phyloP scores from a whole-genome alignment of 2,113 vertebrate species.

The Sinocyclocheilus grahami region DNA sequence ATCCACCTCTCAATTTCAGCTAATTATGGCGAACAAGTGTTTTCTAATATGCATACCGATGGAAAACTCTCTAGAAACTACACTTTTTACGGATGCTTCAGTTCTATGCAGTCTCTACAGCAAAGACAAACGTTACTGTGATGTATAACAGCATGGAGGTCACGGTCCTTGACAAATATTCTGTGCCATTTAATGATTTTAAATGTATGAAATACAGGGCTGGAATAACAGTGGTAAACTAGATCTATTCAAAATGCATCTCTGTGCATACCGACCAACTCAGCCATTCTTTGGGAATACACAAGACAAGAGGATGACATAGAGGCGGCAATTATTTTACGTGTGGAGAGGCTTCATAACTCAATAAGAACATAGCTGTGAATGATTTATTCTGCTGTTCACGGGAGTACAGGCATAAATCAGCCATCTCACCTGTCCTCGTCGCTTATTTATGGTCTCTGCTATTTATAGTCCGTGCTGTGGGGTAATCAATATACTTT shows the following conservation, averaged over 20 bases:
- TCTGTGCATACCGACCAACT: slow-evolving; percentile 48
- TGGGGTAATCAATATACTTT: slow-evolving; percentile 80
- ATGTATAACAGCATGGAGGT: slow-evolving; percentile 7
- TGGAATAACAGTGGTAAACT: slow-evolving; percentile 44
- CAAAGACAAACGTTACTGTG: background rate
- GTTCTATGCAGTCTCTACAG: background rate
- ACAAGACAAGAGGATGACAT: slow-evolving; percentile 66
- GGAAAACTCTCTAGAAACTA: background rate
- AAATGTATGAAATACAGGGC: slow-evolving; percentile 50
- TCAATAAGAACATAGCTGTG: slow-evolving; percentile 76
- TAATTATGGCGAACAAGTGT: slow-evolving; percentile 30
- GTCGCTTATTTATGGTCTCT: slow-evolving; percentile 79
- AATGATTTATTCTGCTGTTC: slow-evolving; percentile 75
- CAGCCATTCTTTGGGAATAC: slow-evolving; percentile 65
- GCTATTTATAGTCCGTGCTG: slow-evolving; percentile 77
- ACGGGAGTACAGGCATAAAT: slow-evolving; percentile 74
- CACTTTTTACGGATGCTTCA: background rate
- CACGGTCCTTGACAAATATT: slow-evolving; percentile 39
- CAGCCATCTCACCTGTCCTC: slow-evolving; percentile 77
- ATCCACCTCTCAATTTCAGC: slow-evolving; percentile 6
- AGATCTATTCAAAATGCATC: slow-evolving; percentile 42
- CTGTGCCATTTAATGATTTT: slow-evolving; percentile 34
- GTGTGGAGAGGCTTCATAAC: slow-evolving; percentile 75
- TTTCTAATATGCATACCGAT: background rate
- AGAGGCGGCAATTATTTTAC: slow-evolving; percentile 73